Conservation (phyloP, 1,140 invertebrate species). For the Drosophila paulistorum region DNA sequence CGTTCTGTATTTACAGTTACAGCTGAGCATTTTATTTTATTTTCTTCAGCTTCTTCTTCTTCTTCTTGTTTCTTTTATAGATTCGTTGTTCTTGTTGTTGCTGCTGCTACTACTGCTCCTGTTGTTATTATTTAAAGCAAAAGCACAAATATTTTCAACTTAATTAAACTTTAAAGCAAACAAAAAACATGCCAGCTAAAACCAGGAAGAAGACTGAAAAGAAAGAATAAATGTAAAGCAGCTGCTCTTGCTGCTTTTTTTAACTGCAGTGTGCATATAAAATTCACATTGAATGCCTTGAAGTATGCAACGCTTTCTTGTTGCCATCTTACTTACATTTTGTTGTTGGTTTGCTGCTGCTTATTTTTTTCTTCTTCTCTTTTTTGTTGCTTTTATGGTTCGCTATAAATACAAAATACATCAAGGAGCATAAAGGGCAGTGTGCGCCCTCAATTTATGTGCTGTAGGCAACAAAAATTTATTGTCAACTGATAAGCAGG, state of each 20-base stretch:
- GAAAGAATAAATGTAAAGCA: constrained; percentile 25
- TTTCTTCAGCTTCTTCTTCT: constrained; percentile 52
- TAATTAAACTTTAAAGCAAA: constrained; percentile 76
- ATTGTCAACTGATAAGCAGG: constrained; percentile 80
- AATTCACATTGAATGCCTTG: constrained; percentile 75
- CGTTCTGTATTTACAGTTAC: constrained; percentile 72
- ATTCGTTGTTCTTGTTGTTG: constrained; percentile 59
- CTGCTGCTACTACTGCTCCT: constrained; percentile 22
- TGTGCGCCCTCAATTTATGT: constrained; percentile 72
- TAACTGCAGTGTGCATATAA: constrained; percentile 73
- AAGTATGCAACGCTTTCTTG: constrained; percentile 70
- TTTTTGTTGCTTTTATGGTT: constrained; percentile 3
- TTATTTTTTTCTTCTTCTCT: background rate
- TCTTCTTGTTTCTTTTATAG: constrained; percentile 71
- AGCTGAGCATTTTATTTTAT: constrained; percentile 75
- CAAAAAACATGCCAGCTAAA: constrained; percentile 23
- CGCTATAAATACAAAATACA: constrained; percentile 59
- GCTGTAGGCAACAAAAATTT: constrained; percentile 78
- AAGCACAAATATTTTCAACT: constrained; percentile 74
- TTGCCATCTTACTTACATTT: constrained; percentile 1
- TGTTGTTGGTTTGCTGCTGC: background rate
- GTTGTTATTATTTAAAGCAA: constrained; percentile 75
- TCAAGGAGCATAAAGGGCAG: constrained; percentile 60
- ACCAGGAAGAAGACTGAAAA: constrained; percentile 18
- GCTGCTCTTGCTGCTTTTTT: constrained; percentile 37